Base-by-base conservation (phyloP, 2,113 vertebrate species). In the Alethe diademata region DNA sequence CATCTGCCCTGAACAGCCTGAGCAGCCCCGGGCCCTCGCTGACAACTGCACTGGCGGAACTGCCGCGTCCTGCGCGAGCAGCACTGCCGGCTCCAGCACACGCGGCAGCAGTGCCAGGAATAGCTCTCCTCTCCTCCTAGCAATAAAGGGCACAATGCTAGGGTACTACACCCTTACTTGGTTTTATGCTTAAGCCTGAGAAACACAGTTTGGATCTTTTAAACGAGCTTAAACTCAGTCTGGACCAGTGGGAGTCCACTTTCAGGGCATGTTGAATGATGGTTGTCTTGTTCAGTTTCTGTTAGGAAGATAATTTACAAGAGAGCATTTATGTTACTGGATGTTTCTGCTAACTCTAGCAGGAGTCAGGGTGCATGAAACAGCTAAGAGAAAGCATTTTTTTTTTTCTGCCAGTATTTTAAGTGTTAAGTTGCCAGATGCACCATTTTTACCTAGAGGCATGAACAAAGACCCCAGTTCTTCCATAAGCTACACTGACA, bases 1-100 rank as follows among this genome's bases (percentile, higher is more conserved):
- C 97, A 97, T 97, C 95, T 96, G 96, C 86, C 64, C 91, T 0
- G 45, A 88, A 94, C 96, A 96, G 95, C 95, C 94, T 95, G 95
- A 95, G 86, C 69, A 93, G 79, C 93, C 95, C 92, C 12, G 35
- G 95, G 95, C 92, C 76, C 75, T 93, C 18, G 8, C 85, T 5
- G 3, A 60, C 72, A 43, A 80, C 61, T 66, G 81, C 1, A 31
- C 40, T 36, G 53, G 57, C 33, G 12, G 82, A 88, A 72, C 58
- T 42, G 86, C 75, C 6, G 0, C 11, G 5, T 82, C 58, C 70
- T 28, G 10, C 1, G 4, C 19, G 85, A 83, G 50, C 78, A 2
- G 29, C 6, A 0, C 53, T 31, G n/a, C 36, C 5, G 0, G 42
- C 74, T 65, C 76, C 92, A 47, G 83, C 54, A 25, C 26, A 1